Evolutionary conservation across 1,140 invertebrate species (phyloP), one percentile per base, ranked within the genome.

Genomic region (Drosophila mauritiana): DNA sequence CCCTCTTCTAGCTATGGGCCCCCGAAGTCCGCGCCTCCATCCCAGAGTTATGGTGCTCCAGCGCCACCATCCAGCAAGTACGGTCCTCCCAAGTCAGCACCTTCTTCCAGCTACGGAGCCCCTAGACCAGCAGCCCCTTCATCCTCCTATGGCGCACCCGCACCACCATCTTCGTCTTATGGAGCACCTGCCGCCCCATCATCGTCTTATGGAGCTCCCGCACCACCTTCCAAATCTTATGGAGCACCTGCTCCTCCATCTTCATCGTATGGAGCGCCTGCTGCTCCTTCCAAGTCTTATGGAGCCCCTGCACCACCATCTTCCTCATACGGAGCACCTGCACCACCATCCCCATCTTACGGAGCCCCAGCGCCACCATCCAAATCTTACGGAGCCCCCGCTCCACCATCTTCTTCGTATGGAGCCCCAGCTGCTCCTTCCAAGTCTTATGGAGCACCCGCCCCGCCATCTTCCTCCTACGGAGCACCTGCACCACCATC

Each of bases 41-140:
- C 68, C 22, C 68, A 76, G 3, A 93, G 72, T 48, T 94, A 93
- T 61, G 94, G 94, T 0, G 91, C 93, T 0, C 94, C 94, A 42
- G 92, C 92, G 57, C 79, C 78, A 1, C 88, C 92, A n/a, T 93
- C 93, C 0, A 79, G 86, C 1, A 92, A 84, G n/a, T 94, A 94
- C 54, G 93, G 93, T 1, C 91, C 93, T 3, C 76, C 85, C 85
- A 93, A 90, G 78, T 58, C 73, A 4, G 80, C 77, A 0, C 92
- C 93, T 8, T 92, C 91, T 2, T 93, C 92, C 0, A 91, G 82
- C 65, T 91, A 92, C 17, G 91, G 91, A 37, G 75, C 82, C 0
- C 81, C 81, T 1, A 55, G 20, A 11, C 40, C 22, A 0, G 49
- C 61, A 15, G 13, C 31, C 3, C 62, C 92, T 2, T 93, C 93